Evolutionary conservation across 2,113 vertebrate genomes (phyloP).

Genomic region (Cyphomyrus plagiostoma): DNA sequence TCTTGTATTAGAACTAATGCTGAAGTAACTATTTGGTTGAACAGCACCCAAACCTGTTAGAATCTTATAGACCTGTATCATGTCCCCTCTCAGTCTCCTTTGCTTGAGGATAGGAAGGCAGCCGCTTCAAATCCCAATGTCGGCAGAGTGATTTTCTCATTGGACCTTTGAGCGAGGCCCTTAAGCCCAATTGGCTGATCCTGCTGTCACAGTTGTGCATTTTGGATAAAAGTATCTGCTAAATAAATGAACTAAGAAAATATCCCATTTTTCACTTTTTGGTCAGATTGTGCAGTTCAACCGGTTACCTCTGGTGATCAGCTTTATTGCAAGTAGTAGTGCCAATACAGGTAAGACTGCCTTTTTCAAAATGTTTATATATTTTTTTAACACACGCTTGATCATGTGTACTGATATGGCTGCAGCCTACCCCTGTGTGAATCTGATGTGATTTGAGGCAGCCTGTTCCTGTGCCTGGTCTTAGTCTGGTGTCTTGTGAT

Average conservation of each 20-base stretch:
- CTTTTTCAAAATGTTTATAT: neutral
- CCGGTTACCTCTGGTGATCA: slow-evolving; percentile 89
- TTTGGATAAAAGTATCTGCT: neutral
- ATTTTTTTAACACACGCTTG: neutral
- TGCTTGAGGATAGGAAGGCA: neutral
- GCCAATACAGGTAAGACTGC: slow-evolving; percentile 81
- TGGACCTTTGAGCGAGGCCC: neutral
- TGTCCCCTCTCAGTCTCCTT: no score
- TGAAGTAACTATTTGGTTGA: no score
- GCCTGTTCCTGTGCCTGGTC: neutral
- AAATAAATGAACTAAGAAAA: neutral
- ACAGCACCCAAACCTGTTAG: no score
- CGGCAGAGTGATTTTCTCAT: neutral
- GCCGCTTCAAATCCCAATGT: neutral
- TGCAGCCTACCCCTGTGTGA: neutral
- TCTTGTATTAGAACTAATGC: no score
- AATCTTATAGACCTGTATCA: no score
- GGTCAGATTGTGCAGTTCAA: slow-evolving; percentile 89
- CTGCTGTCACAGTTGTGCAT: neutral
- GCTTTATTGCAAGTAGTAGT: slow-evolving; percentile 88
- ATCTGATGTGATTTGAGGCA: neutral
- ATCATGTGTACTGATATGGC: neutral
- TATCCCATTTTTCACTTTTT: neutral
- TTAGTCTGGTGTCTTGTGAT: slow-evolving; percentile 28
- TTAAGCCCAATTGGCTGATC: neutral